These are phyloP conservation scores for Cathartes aura DNA, from an alignment of 2,113 vertebrate genomes.

Conservation along the genomic window DNA sequence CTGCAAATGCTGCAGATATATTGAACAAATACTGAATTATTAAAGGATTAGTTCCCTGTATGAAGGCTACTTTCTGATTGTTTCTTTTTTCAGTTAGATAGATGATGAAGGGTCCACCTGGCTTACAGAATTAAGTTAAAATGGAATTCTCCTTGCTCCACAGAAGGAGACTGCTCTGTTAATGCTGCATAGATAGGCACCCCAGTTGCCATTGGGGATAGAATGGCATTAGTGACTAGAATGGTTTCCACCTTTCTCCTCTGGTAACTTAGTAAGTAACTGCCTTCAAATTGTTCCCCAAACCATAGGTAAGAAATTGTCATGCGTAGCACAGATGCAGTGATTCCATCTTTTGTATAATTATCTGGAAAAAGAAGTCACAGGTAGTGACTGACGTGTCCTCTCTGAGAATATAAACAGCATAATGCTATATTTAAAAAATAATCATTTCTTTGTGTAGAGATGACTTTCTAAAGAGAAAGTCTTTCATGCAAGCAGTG, in stretches of 20 bases:
- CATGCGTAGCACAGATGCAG: background rate
- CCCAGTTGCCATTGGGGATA: background rate
- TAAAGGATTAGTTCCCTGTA: background rate
- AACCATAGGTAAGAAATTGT: background rate
- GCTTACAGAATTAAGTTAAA: conserved; percentile 10
- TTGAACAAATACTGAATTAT: conserved; percentile 46
- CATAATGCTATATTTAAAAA: background rate
- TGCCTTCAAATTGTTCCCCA: background rate
- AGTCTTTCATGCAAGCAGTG: background rate
- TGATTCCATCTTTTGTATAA: background rate
- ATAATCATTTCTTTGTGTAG: background rate
- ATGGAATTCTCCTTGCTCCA: background rate
- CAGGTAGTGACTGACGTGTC: background rate
- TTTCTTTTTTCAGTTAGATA: background rate
- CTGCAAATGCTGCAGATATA: background rate
- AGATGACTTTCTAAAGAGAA: background rate
- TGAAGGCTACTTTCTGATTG: background rate
- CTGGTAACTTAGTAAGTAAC: background rate
- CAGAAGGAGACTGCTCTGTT: background rate
- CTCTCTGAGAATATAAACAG: background rate
- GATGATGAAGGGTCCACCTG: background rate
- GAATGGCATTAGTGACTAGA: background rate
- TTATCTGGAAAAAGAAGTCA: background rate
- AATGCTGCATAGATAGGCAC: background rate
- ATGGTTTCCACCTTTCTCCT: background rate